phyloP scores from a whole-genome alignment of 2,797 vertebrate species.

The Chaetodon trifasciatus region DNA sequence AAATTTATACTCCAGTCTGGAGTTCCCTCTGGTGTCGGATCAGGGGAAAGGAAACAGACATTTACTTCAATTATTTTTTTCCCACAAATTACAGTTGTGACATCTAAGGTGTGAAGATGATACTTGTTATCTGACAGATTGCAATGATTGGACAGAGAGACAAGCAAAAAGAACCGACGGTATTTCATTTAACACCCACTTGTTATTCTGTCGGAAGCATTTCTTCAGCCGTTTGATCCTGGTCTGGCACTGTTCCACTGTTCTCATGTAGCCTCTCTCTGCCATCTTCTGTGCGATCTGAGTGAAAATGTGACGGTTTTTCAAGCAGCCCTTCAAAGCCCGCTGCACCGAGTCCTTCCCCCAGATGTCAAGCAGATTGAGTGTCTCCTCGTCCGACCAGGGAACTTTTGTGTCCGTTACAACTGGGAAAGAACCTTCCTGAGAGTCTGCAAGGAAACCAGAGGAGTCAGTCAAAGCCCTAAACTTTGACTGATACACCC shows the following conservation, averaged over 20 bases:
- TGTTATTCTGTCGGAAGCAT: constrained; percentile 77
- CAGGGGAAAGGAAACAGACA: not conserved
- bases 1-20: constrained; percentile 78
- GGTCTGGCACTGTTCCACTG: constrained; percentile 84
- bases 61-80: not conserved
- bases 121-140: not conserved
- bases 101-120: not conserved
- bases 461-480: not conserved
- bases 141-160: not conserved
- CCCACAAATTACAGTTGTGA: not conserved
- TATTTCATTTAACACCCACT: constrained; percentile 39
- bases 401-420: constrained; percentile 77
- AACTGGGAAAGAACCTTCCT: constrained; percentile 66
- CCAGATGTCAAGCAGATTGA: constrained; percentile 83
- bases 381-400: constrained; percentile 85
- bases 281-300: constrained; percentile 83
- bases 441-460: constrained; percentile 63
- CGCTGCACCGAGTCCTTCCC: constrained; percentile 81
- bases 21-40: constrained; percentile 62
- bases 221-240: constrained; percentile 85
- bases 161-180: not conserved
- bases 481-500: not conserved
- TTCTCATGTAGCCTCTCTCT: constrained; percentile 79
- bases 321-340: constrained; percentile 81
- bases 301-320: constrained; percentile 83